Conservation (phyloP, 2,797 vertebrate species). For the Loris lydekkerianus region DNA sequence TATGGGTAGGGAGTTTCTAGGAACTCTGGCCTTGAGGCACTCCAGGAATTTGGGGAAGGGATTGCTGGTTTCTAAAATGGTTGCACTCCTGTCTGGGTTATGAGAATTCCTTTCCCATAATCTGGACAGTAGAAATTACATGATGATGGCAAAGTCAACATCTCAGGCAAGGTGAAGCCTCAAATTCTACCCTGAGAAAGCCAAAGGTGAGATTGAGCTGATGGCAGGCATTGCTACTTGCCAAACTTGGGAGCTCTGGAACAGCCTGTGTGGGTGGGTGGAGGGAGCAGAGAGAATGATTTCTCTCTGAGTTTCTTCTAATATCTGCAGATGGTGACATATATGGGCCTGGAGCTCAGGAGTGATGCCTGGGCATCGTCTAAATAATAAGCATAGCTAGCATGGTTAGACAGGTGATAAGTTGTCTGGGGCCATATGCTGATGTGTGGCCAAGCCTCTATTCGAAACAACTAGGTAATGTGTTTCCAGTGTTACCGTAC, state of each 20-base stretch:
- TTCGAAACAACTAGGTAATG: neutral
- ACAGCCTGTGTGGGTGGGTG: neutral
- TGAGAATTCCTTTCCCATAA: too few species aligned
- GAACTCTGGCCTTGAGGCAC: too few species aligned
- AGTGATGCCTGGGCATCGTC: neutral
- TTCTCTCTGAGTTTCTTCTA: neutral
- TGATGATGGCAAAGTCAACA: neutral
- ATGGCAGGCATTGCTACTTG: neutral
- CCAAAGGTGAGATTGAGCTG: neutral
- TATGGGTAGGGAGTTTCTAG: too few species aligned
- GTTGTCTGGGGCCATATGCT: neutral
- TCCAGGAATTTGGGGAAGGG: too few species aligned
- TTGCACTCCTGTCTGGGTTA: too few species aligned
- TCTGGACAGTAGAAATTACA: neutral
- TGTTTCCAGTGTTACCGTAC: neutral
- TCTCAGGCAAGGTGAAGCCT: neutral
- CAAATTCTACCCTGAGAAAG: neutral
- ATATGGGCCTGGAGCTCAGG: neutral
- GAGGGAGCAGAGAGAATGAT: neutral
- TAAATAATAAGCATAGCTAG: neutral
- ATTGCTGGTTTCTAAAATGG: too few species aligned
- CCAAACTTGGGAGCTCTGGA: neutral
- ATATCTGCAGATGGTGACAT: neutral
- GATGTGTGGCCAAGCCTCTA: neutral
- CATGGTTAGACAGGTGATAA: neutral